These are phyloP conservation scores for Ascaphus truei DNA, from an alignment of 2,113 vertebrate genomes.

Conservation along the genomic window DNA sequence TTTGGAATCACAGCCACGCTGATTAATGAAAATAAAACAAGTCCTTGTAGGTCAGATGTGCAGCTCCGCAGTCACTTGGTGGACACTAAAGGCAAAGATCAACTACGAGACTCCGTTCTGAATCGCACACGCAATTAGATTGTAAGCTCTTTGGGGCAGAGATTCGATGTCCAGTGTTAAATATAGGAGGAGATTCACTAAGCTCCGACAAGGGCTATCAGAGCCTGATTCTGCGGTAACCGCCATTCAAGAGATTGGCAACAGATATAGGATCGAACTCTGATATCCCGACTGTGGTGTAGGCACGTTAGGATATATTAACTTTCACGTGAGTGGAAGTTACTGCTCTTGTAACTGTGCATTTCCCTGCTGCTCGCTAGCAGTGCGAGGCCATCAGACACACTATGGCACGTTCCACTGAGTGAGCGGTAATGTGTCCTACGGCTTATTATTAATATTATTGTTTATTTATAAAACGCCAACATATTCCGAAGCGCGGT, in stretches of 20 bases:
- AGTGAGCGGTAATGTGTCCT: too few species aligned
- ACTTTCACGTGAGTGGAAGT: background rate
- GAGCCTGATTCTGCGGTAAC: too few species aligned
- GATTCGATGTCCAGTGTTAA: too few species aligned
- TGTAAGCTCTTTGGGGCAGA: background rate
- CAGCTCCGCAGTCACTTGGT: background rate
- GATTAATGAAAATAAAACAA: constrained; percentile 10
- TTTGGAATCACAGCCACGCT: constrained; percentile 6
- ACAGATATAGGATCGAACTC: too few species aligned
- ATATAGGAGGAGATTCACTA: too few species aligned
- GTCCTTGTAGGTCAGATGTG: background rate
- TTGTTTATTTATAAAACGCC: too few species aligned
- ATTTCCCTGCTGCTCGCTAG: too few species aligned
- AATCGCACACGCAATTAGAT: background rate
- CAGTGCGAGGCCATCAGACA: background rate
- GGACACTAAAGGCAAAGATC: background rate
- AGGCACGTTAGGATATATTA: background rate
- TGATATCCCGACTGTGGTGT: too few species aligned
- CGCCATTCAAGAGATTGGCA: too few species aligned
- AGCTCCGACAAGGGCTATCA: too few species aligned
- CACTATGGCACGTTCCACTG: background rate
- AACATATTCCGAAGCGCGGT: too few species aligned
- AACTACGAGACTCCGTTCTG: background rate
- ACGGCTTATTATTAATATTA: too few species aligned
- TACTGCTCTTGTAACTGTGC: background rate